phyloP scores from a whole-genome alignment of 2,888 invertebrate species.

The Ctenicera cuprea region DNA sequence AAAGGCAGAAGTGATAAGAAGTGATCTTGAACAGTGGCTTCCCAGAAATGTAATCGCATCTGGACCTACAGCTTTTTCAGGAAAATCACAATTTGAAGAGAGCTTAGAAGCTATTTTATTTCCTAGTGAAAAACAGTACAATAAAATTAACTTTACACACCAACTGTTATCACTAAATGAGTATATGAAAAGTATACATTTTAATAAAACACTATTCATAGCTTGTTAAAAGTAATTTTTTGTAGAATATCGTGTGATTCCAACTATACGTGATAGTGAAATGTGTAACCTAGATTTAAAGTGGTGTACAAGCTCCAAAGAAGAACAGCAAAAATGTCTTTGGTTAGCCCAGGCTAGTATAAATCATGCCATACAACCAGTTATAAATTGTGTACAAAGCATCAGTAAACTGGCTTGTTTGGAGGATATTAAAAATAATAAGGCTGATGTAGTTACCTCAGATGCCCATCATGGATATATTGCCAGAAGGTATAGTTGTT shows the following conservation, averaged over 20 bases:
- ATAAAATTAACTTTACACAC: constrained; percentile 21
- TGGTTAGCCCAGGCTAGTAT: constrained; percentile 77
- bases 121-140: constrained; percentile 21
- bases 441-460: constrained; percentile 77
- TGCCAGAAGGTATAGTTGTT: constrained; percentile 75
- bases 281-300: constrained; percentile 68
- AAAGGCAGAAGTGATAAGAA: constrained; percentile 58
- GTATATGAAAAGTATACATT: constrained; percentile 36
- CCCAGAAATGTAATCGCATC: constrained; percentile 55
- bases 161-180: constrained; percentile 9
- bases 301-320: constrained; percentile 78
- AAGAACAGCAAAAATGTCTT: constrained; percentile 77
- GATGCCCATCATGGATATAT: constrained; percentile 80
- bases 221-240: not conserved
- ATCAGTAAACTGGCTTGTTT: constrained; percentile 75
- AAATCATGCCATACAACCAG: constrained; percentile 77
- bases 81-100: constrained; percentile 1
- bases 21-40: constrained; percentile 71
- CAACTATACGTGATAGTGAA: constrained; percentile 4
- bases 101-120: constrained; percentile 28
- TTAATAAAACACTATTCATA: not conserved
- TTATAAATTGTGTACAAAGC: constrained; percentile 74
- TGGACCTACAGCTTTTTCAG: not conserved
- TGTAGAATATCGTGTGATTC: constrained; percentile 39
- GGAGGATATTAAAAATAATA: constrained; percentile 72